Evolutionary conservation across 2,797 vertebrate genomes (phyloP), one percentile per base, ranked within the genome.

Genomic region (Semaprochilodus insignis): DNA sequence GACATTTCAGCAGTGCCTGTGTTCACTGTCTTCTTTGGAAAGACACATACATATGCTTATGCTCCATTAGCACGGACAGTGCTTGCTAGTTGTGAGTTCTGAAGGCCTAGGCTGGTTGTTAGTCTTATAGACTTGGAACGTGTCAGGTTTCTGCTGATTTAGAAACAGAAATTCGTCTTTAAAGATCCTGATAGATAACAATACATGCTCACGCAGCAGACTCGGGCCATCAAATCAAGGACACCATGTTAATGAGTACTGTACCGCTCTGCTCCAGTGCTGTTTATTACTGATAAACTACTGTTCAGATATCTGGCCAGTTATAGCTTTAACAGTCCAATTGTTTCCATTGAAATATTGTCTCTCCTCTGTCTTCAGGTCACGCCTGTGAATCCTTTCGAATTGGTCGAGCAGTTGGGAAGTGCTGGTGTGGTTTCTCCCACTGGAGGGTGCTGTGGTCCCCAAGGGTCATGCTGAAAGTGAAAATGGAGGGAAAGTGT

Each of bases 361-460:
- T 25, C 84, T 86, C 48, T 85, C 77, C 77, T 91, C 36, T 88
- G 86, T 57, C 78, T 79, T 77, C 90, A 96, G 95, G 87, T 82
- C 4, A 74, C 73, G 25, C 76, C 78, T 51, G 82, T 84, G 85
- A 92, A 95, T 90, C 95, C 95, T 48, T 96, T 95, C 27, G 88
- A 94, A 84, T 82, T 96, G 87, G 87, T 78, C 19, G 83, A 87
- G 85, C 87, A 87, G 81, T 69, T 87, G 84, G 83, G 85, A 78
- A 86, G 83, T 76, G 83, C 63, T 66, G 62, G 70, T 81, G 81
- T 86, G 13, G 73, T 82, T 84, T 67, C 90, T 23, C 78, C 91
- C 93, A 92, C 91, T 75, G 90, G 92, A 89, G 91, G 91, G 40
- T 94, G 95, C 94, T 95, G 94, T 88, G 91, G 92, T 79, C 87